Conservation (phyloP, 2,113 vertebrate species). For the Austrofundulus limnaeus region DNA sequence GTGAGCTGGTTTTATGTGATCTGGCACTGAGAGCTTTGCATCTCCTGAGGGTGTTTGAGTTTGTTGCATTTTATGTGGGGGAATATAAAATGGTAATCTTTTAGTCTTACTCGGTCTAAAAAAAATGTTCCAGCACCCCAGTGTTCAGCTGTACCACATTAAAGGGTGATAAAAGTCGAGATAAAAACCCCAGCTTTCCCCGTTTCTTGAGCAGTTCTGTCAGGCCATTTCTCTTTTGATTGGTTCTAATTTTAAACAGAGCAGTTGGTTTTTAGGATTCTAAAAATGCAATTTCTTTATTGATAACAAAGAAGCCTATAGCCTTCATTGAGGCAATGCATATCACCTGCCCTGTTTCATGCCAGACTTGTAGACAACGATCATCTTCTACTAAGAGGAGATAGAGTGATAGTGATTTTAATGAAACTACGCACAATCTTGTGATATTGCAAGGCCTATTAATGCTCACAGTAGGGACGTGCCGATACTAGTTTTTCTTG, state of each 20-base stretch:
- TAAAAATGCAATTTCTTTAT: neutral
- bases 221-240: conserved; percentile 12
- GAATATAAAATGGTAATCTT: conserved; percentile 33
- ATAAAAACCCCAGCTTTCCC: conserved; percentile 30
- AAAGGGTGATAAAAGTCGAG: conserved; percentile 37
- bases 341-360: no score
- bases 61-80: conserved; percentile 32
- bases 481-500: no score
- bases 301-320: no score
- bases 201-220: conserved; percentile 2
- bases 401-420: no score
- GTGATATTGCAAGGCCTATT: no score
- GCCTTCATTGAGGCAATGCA: no score
- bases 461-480: no score
- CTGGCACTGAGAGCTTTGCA: conserved; percentile 1
- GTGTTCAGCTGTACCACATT: conserved; percentile 33
- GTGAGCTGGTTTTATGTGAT: conserved; percentile 30
- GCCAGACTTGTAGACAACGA: no score
- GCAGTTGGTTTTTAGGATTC: conserved; percentile 20
- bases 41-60: conserved; percentile 19
- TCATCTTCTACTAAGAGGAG: no score
- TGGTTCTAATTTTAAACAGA: conserved; percentile 6
- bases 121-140: conserved; percentile 18
- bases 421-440: no score
- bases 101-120: conserved; percentile 19